Evolutionary conservation across 2,797 vertebrate species (phyloP).

Genomic region (Sarcoramphus papa): DNA sequence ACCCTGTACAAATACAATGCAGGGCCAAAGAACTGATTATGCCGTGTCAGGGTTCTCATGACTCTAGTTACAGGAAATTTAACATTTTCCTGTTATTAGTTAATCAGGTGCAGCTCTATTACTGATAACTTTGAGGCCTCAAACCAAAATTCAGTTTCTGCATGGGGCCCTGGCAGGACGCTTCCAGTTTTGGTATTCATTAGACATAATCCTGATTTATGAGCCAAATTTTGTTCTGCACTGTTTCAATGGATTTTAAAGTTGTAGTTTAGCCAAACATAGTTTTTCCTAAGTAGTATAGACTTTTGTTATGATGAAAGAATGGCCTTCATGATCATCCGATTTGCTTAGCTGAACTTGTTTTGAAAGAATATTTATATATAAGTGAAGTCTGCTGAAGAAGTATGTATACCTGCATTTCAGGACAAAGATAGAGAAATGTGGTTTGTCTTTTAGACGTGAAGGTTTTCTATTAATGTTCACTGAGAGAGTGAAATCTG

Average conservation of each 20-base stretch:
- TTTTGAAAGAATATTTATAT: not conserved
- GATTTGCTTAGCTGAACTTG: not conserved
- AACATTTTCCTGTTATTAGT: slow-evolving; percentile 49
- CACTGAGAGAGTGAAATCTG: not conserved
- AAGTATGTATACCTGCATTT: not conserved
- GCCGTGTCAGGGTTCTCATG: not conserved
- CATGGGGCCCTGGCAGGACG: slow-evolving; percentile 4
- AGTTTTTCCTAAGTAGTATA: not conserved
- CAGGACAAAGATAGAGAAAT: not conserved
- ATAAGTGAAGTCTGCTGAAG: not conserved
- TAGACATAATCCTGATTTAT: slow-evolving; percentile 39
- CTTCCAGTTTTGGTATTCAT: slow-evolving; percentile 29
- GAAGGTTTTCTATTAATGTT: not conserved
- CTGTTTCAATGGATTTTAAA: slow-evolving; percentile 6
- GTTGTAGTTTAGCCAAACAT: slow-evolving; percentile 22
- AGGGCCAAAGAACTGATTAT: not conserved
- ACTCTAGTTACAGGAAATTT: slow-evolving; percentile 22
- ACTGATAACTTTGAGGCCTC: slow-evolving; percentile 19
- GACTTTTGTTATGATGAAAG: not conserved
- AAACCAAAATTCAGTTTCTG: slow-evolving; percentile 3
- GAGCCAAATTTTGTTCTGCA: slow-evolving; percentile 30
- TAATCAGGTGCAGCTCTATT: slow-evolving; percentile 17
- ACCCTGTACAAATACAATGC: not conserved
- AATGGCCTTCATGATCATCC: not conserved
- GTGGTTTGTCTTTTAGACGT: not conserved